A percentile compares a stretch with the other conserved stretches of the same genome.
These are phyloP conservation scores for Hemicentrotus pulcherrimus DNA, from an alignment of 35 echinoderm and acorn worm genomes.

Conservation along the genomic window DNA sequence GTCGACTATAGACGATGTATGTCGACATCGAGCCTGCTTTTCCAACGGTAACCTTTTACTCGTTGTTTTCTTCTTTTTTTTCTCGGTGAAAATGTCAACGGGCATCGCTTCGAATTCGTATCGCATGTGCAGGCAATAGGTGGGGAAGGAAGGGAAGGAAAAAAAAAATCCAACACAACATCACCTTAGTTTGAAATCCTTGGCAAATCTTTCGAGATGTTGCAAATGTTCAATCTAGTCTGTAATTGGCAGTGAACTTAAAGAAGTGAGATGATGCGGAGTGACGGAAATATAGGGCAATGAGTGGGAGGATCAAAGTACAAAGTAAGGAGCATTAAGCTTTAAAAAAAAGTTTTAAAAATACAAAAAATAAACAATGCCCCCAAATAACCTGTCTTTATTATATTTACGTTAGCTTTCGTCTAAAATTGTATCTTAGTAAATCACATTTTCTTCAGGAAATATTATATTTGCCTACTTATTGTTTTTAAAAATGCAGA, in stretches of 20 bases:
- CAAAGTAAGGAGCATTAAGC: background rate
- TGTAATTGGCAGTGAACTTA: background rate
- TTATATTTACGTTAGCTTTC: no score
- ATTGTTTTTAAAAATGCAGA: no score
- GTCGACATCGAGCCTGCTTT: slow-evolving; percentile 11
- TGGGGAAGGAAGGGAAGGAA: background rate
- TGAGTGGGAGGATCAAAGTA: background rate
- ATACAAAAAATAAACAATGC: no score
- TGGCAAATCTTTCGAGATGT: slow-evolving; percentile 4
- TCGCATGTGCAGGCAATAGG: background rate
- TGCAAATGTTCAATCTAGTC: background rate
- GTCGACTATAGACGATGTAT: slow-evolving; percentile 19
- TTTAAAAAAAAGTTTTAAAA: background rate
- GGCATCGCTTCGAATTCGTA: background rate
- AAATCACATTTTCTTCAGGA: no score
- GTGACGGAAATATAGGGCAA: background rate
- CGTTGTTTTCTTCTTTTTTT: background rate
- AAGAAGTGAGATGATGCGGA: background rate
- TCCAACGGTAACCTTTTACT: background rate
- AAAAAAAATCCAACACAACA: background rate
- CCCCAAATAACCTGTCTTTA: no score
- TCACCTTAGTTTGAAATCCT: background rate
- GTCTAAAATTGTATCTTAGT: no score
- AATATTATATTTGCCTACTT: no score
- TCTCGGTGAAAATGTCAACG: slow-evolving; percentile 22